Base-by-base conservation (phyloP, 2,888 invertebrate genomes). In the Microplitis manilae region DNA sequence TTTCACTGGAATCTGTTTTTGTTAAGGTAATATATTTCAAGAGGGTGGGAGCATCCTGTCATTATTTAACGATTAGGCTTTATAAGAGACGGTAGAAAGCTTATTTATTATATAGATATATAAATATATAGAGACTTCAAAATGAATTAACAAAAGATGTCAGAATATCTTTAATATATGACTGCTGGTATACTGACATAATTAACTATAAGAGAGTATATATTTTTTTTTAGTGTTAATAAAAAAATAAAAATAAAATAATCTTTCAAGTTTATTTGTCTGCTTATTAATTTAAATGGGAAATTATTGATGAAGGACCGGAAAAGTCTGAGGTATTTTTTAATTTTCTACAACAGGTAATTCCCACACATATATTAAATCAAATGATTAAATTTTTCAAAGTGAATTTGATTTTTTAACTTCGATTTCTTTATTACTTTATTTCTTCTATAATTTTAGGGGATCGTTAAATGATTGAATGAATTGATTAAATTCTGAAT, bases 1-100 rank as follows among this genome's bases (percentile, higher is more conserved):
- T 41, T 72, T 64, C 62, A 62, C 41, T 62, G 50, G 50, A 50
- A 50, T 50, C 50, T 13, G 50, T 50, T 50, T 50, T 50, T 50
- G 50, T 50, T 50, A 41, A 39, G 64, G 72, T 61, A 65, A 72
- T 72, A 59, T 62, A 72, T 72, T 39, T 72, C 7, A 50, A 72
- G 20, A 64, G 72, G 62, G 64, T 73, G 50, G 50, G 73, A 30
- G 80, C 82, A 83, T 85, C 84, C 85, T 81, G 83, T 86, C 85
- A 87, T 88, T 88, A 88, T 88, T 87, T 86, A 84, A 84, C 86
- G 87, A 88, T 88, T 88, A 88, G 85, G 84, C 80, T 73, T 79
- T 75, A 84, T 79, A 50, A 59, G 71, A 41, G 67, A 65, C 38
- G 65, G 65, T 30, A 20, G 30, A 62, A 17, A 62, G 62, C 62